These are phyloP conservation scores for Drosophila navojoa DNA, from an alignment of 1,140 invertebrate genomes.

Conservation along the genomic window DNA sequence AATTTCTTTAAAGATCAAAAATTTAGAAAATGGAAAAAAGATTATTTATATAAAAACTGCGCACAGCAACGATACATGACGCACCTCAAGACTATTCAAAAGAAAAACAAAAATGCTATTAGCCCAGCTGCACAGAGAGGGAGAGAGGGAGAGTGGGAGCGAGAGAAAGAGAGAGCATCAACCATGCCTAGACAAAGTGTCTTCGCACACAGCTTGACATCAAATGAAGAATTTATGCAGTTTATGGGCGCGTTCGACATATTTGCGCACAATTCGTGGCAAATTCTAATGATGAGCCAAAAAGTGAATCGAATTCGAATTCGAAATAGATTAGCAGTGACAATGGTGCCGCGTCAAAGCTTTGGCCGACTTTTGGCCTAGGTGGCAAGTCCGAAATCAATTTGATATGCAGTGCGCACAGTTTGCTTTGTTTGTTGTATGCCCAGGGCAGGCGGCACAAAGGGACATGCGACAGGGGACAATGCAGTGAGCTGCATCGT, in stretches of 20 bases:
- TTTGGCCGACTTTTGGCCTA: constrained; percentile 14
- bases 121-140: neutral
- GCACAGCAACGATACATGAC: no score
- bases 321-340: constrained; percentile 23
- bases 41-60: no score
- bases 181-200: no score
- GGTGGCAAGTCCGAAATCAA: constrained; percentile 46
- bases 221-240: constrained; percentile 26
- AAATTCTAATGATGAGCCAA: neutral
- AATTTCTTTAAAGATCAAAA: no score
- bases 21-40: no score
- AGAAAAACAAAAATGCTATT: no score
- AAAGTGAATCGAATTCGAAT: neutral
- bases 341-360: constrained; percentile 27
- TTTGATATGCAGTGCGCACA: constrained; percentile 53
- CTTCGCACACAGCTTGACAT: neutral
- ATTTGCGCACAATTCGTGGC: neutral
- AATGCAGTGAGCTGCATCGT: constrained; percentile 57
- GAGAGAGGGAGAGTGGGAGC: neutral
- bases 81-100: no score
- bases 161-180: neutral
- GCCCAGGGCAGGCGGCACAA: constrained; percentile 30
- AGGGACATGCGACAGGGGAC: constrained; percentile 19
- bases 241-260: constrained; percentile 6
- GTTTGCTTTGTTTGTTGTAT: constrained; percentile 38